Percentiles rank a stretch among this genome's conserved stretches.
Evolutionary conservation across 92 coral and sea anemone genomes (phyloP).

Genomic region (Epizoanthus ramosus): DNA sequence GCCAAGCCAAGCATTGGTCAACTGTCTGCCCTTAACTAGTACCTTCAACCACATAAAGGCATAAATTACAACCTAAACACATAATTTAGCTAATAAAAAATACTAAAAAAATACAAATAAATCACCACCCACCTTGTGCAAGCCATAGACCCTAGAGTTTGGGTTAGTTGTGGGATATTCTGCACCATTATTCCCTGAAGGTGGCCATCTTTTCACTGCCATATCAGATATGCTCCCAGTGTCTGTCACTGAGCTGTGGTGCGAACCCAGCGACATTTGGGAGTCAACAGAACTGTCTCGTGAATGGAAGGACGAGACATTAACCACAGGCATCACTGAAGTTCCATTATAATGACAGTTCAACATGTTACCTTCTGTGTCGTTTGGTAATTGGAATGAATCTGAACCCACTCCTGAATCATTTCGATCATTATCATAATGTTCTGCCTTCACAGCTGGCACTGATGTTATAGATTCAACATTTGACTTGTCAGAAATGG

Average conservation of each 20-base stretch:
- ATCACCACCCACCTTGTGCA: neutral
- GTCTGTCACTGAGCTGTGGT: slow-evolving; percentile 51
- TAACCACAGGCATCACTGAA: slow-evolving; percentile 46
- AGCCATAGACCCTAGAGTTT: slow-evolving; percentile 2
- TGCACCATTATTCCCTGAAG: neutral
- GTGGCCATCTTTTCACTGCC: neutral
- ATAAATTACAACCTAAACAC: too few relatives aligned
- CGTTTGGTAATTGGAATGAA: slow-evolving; percentile 47
- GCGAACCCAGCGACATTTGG: slow-evolving; percentile 67
- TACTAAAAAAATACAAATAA: too few relatives aligned
- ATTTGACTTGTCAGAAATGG: neutral
- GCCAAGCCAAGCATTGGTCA: too few relatives aligned
- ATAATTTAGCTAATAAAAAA: too few relatives aligned
- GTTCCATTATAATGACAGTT: slow-evolving; percentile 22
- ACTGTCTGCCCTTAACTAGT: too few relatives aligned
- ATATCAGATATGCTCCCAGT: slow-evolving; percentile 17
- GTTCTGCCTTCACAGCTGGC: slow-evolving; percentile 3
- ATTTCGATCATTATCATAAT: slow-evolving; percentile 46
- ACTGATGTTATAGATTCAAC: neutral
- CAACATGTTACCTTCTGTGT: slow-evolving; percentile 23
- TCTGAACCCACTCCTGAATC: slow-evolving; percentile 70
- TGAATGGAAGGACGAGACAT: slow-evolving; percentile 62
- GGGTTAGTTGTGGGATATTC: neutral
- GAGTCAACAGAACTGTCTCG: slow-evolving; percentile 73
- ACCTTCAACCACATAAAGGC: too few relatives aligned